phyloP scores from a whole-genome alignment of 2,888 invertebrate genomes.

The Athripsodes cinereus region DNA sequence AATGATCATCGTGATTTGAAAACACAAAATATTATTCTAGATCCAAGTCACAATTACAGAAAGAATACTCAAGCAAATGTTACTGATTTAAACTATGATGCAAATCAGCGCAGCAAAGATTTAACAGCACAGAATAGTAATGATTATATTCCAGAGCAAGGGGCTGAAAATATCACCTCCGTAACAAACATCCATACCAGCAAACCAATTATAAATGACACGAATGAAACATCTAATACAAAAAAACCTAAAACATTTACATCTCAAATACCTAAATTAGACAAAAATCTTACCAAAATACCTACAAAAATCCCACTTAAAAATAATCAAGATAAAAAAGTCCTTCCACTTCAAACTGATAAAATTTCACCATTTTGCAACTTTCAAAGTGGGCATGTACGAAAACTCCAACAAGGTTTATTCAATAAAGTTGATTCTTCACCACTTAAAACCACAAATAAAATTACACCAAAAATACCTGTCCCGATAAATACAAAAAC shows the following conservation, averaged over 20 bases:
- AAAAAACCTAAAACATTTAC: conserved; percentile 20
- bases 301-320: conserved; percentile 44
- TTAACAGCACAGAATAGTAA: too few relatives aligned
- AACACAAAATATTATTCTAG: not conserved
- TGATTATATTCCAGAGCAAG: too few relatives aligned
- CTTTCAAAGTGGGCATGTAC: conserved; percentile 45
- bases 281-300: conserved; percentile 34
- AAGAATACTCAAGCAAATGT: not conserved
- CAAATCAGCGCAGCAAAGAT: too few relatives aligned
- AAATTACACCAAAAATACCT: conserved; percentile 25
- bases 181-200: not conserved
- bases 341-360: conserved; percentile 35
- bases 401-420: conserved; percentile 44
- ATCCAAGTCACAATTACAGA: not conserved
- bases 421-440: conserved; percentile 34
- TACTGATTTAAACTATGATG: conserved; percentile 2
- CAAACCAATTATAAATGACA: not conserved
- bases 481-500: conserved; percentile 23
- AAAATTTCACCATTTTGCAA: conserved; percentile 45
- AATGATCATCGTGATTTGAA: too few relatives aligned
- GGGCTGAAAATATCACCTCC: too few relatives aligned
- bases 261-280: conserved; percentile 26
- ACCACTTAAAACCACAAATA: conserved; percentile 16
- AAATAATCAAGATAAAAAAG: conserved; percentile 38
- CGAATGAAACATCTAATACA: conserved; percentile 5